Evolutionary conservation across 2,888 invertebrate genomes (phyloP).

Genomic region (Coleophora flavipennella): DNA sequence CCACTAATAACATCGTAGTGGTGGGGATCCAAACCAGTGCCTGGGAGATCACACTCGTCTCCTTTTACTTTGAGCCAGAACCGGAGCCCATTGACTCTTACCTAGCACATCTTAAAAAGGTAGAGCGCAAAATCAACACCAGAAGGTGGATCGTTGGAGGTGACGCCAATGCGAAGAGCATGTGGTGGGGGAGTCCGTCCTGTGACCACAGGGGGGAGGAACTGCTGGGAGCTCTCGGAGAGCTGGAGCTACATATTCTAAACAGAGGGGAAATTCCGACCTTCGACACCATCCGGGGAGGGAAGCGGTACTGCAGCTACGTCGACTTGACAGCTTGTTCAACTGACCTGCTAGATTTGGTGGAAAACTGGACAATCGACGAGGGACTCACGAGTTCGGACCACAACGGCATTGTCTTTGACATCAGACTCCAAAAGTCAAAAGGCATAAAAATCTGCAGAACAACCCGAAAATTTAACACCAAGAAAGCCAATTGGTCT

Average conservation of each 20-base stretch:
- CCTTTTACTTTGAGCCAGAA: conserved; percentile 14
- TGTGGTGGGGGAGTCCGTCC: conserved; percentile 13
- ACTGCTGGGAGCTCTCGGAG: conserved; percentile 5
- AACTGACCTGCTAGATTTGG: conserved; percentile 1
- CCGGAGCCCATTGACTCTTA: conserved; percentile 6
- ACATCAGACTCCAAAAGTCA: neutral
- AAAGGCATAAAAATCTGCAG: neutral
- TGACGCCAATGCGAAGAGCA: conserved; percentile 14
- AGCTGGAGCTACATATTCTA: conserved; percentile 15
- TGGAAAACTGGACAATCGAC: conserved; percentile 1
- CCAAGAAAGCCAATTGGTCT: neutral
- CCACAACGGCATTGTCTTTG: too few species aligned
- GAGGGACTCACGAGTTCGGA: neutral
- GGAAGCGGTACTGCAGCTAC: conserved; percentile 8
- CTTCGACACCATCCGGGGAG: conserved; percentile 16
- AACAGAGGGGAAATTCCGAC: conserved; percentile 19
- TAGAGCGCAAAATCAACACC: neutral
- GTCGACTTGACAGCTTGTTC: conserved; percentile 21
- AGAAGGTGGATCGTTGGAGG: conserved; percentile 11
- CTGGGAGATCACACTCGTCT: conserved; percentile 10
- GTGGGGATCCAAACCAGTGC: conserved; percentile 8
- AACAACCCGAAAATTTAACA: neutral
- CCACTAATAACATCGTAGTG: conserved; percentile 14
- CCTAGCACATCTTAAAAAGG: conserved; percentile 7
- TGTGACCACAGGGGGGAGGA: conserved; percentile 14